Base-by-base conservation (phyloP, 30 jellyfish, hydroid and myxozoan species). In the Hydra vulgaris region DNA sequence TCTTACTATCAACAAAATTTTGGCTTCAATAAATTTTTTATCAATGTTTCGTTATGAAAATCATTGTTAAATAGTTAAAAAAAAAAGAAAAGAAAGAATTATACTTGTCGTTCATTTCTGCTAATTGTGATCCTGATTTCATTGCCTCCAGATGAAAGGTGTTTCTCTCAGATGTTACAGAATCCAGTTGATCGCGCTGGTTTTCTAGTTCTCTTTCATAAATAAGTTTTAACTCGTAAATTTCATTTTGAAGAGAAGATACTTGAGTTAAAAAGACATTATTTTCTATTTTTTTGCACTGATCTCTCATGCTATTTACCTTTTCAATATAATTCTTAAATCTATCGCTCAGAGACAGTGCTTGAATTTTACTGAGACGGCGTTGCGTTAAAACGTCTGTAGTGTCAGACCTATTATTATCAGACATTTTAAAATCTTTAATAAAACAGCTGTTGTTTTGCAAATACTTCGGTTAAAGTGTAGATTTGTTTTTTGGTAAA, bases 171-270 rank as follows among this genome's bases (percentile, higher is more conserved):
- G 86, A 76, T 21, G 96, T 78, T 19, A 76, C 83, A 21, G 87
- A 86, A 69, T 88, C 96, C 54, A 88, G 87, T 40, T 55, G 85
- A 70, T 70, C 27, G 67, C 96, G 80, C 79, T 77, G 25, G 66
- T 83, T 85, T 54, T 88, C 96, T 22, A 88, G 82, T 22, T 88
- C 96, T 74, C 89, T 88, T 66, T 88, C 96, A 77, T 88, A 88
- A 71, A 88, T 68, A 20, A 81, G 52, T 72, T 83, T 88, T 70
- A 88, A 78, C 61, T 81, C 88, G 85, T 71, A 88, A 81, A 88
- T 83, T 71, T 88, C 96, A 52, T 88, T 89, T 76, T 88, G 94
- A 74, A 88, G 69, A n/a, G 89, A 88, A 56, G 84, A 83, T 8
- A 94, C 84, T 15, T 87, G 71, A 8, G 94, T 87, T 53, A 83